Evolutionary conservation across 1,140 invertebrate species (phyloP), one percentile per base, ranked within the genome.

Genomic region (Drosophila pruinosa): DNA sequence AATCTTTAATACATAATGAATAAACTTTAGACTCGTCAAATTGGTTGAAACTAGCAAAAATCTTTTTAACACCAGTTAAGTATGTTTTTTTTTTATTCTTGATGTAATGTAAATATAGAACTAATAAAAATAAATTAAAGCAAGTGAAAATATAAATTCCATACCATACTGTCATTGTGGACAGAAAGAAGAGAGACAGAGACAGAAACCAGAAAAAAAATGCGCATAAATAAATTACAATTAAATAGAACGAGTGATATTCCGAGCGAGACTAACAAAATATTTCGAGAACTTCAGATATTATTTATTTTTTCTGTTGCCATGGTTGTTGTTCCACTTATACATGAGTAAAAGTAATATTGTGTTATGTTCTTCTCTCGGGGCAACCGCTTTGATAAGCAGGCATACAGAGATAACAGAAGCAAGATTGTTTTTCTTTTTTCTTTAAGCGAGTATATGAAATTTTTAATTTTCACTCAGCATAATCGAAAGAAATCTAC

Each of bases 351-450:
- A 14, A 53, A 14, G 26, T 24, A 17, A n/a, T 34, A 39, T 56
- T 38, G 31, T 56, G 48, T 70, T 28, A 17, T 31, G 31, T 43
- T 31, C 28, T 36, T 48, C 58, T 63, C 48, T 41, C 47, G 38
- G 24, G 15, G 38, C 22, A 39, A 53, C 59, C 56, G 15, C 12
- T 48, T 10, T 41, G 59, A 70, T 70, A 70, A 70, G 50, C 41
- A 64, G 12, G 24, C 21, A 50, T 17, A 22, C 10, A 39, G 28
- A 56, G 67, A 70, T 70, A 70, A 64, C 15, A 50, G n/a, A 34
- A 63, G 28, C 17, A 26, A 62, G 57, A 56, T 38, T 31, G n/a
- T 15, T 62, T 62, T 53, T 21, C 26, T 34, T 43, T 28, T 28
- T 50, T 15, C 19, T 21, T 43, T 43, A 43, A 21, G 41, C 22